phyloP scores from a whole-genome alignment of 2,888 invertebrate genomes.

The Camponotus fellah region DNA sequence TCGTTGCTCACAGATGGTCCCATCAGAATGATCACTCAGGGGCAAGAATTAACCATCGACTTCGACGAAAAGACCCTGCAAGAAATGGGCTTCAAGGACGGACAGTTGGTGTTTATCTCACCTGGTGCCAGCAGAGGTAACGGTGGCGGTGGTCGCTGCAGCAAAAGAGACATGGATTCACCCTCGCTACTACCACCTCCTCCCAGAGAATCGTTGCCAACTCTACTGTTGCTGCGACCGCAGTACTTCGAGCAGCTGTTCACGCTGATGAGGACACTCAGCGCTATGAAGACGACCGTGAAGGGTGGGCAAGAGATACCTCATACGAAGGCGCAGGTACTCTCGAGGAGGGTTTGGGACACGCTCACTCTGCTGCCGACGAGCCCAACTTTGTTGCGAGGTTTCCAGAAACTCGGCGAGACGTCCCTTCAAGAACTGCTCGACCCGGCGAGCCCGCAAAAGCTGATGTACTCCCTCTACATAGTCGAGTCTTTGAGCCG shows the following conservation, averaged over 20 bases:
- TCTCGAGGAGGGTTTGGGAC: conserved; percentile 98
- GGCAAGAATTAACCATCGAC: conserved; percentile 96
- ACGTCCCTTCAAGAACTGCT: conserved; percentile 91
- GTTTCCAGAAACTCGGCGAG: conserved; percentile 92
- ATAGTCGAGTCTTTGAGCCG: conserved; percentile 93
- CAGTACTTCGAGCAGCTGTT: conserved; percentile 97
- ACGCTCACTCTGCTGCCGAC: conserved; percentile 96
- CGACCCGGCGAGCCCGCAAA: conserved; percentile 96
- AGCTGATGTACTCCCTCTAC: conserved; percentile 97
- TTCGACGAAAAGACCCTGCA: conserved; percentile 96
- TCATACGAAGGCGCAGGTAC: conserved; percentile 93
- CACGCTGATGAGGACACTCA: conserved; percentile 95
- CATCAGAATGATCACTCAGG: conserved; percentile 96
- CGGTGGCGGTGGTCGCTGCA: conserved; percentile 85
- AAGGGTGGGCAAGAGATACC: conserved; percentile 91
- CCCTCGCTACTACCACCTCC: conserved; percentile 95
- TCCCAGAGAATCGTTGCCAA: conserved; percentile 94
- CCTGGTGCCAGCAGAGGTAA: conserved; percentile 91
- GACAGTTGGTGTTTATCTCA: conserved; percentile 97
- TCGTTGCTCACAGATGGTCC: conserved; percentile 93
- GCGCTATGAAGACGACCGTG: conserved; percentile 93
- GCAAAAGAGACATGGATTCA: conserved; percentile 90
- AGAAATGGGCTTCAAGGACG: conserved; percentile 97
- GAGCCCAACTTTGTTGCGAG: conserved; percentile 94
- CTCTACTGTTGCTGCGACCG: conserved; percentile 93